Base-by-base conservation (phyloP, 2,797 vertebrate species). In the Sparidentex hasta region DNA sequence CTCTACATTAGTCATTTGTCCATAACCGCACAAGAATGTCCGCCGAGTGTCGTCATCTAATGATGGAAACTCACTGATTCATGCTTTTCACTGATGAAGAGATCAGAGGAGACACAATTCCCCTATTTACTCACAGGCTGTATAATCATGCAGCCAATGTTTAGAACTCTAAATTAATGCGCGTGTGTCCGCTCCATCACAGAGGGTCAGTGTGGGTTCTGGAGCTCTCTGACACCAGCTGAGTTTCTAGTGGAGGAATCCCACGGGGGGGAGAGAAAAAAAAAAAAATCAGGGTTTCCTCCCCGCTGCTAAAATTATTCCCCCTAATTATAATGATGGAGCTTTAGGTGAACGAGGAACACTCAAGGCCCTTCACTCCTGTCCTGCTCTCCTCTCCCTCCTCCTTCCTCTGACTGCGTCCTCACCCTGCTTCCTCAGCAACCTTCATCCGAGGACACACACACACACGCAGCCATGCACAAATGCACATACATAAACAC, bases 361-460 rank as follows among this genome's bases (percentile, higher is more conserved):
- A 92, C 90, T 91, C 76, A 62, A 81, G 87, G 87, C 84, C 89
- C 89, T 91, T 90, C 79, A 87, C 80, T 90, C 78, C 80, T 83
- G 83, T 76, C 82, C 77, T 66, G 64, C 67, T 67, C 86, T 76
- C 77, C 67, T 67, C 86, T 76, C 77, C 81, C 87, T 78, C 88
- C 90, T 83, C 80, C 89, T 91, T 86, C 85, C 47, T 69, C 80
- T 91, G 86, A 86, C 92, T 94, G 84, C 85, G 92, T 93, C 91
- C 85, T 94, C 86, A 91, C 87, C 83, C 86, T 94, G 87, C 90
- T 92, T 93, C 88, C 90, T 93, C 87, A 93, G 89, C 87, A 92
- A 87, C 87, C 87, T 87, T 87, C 89, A 82, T 82, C 64, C 66
- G 64, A 85, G 85, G 78, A 76, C 66, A 56, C 64, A 64, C 51